Percentiles rank a stretch among this genome's conserved stretches.
Evolutionary conservation across 2,888 invertebrate genomes (phyloP).

Genomic region (Holacanthella duospinosa): DNA sequence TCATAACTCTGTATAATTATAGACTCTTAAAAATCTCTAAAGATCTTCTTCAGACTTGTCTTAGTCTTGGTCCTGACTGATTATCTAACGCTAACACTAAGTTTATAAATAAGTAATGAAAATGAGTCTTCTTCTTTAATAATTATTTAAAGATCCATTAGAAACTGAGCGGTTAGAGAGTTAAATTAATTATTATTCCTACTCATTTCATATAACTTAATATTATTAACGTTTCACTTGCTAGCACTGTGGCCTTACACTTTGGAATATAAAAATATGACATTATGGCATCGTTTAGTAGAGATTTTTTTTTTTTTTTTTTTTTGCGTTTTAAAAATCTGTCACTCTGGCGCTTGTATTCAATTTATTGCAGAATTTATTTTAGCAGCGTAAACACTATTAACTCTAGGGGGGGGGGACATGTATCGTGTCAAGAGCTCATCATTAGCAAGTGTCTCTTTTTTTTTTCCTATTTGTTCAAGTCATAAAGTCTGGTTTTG

Average conservation of each 20-base stretch:
- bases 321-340: background rate
- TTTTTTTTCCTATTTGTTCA: background rate
- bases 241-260: too few species aligned
- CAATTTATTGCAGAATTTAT: background rate
- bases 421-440: background rate
- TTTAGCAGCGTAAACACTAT: background rate
- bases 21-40: background rate
- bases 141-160: too few species aligned
- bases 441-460: constrained; percentile 4
- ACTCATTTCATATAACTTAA: too few species aligned
- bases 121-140: background rate
- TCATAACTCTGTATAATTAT: background rate
- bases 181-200: too few species aligned
- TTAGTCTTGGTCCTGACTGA: background rate
- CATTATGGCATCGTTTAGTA: too few species aligned
- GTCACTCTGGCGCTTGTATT: too few species aligned
- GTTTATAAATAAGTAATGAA: too few species aligned
- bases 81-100: too few species aligned
- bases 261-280: too few species aligned
- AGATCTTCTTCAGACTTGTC: background rate
- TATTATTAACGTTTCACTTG: too few species aligned
- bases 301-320: too few species aligned
- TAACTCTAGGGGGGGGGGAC: background rate
- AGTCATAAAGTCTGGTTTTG: background rate
- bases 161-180: background rate